phyloP scores from a whole-genome alignment of 1,140 invertebrate species.

The Lepidostoma basale region DNA sequence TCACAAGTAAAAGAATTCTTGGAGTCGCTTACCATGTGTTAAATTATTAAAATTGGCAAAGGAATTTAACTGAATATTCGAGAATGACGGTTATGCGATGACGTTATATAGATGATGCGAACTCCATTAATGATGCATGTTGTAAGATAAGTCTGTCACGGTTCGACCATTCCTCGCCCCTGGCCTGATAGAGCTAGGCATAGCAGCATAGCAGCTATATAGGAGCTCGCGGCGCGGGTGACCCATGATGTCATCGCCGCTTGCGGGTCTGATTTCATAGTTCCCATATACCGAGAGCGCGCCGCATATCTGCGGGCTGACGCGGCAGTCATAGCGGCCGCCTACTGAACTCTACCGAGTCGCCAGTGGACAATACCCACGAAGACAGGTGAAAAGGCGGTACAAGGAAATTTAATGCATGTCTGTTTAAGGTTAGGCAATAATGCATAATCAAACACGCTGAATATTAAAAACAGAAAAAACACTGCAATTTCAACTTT shows the following conservation, averaged over 20 bases:
- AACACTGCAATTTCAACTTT: no score
- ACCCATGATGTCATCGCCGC: slow-evolving; percentile 39
- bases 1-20: no score
- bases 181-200: slow-evolving; percentile 5
- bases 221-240: background rate
- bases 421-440: no score
- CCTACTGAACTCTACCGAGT: background rate
- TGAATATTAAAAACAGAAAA: no score
- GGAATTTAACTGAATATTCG: background rate
- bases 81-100: background rate
- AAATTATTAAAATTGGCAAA: background rate
- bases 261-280: slow-evolving; percentile 38
- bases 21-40: no score
- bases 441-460: no score
- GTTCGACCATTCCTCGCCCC: background rate
- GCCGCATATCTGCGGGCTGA: slow-evolving; percentile 5
- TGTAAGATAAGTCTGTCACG: background rate
- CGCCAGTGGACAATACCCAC: background rate
- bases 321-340: background rate
- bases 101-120: background rate
- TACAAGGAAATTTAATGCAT: no score
- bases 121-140: background rate
- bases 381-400: background rate
- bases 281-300: background rate
- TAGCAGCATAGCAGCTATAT: background rate